Evolutionary conservation across 2,797 vertebrate species (phyloP).

Genomic region (Mus minutoides): DNA sequence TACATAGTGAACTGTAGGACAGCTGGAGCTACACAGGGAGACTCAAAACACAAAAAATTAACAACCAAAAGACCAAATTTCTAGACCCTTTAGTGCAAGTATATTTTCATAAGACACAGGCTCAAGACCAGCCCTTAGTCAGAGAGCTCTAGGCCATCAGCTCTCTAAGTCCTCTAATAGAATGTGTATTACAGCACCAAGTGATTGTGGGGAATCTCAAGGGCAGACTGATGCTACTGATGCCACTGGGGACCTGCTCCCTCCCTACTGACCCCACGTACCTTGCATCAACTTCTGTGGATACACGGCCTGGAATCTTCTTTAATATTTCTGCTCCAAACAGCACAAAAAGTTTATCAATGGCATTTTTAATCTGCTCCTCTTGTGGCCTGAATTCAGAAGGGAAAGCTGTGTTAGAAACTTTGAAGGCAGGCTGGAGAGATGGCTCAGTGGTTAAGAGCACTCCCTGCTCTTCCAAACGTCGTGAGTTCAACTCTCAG

Average conservation of each 20-base stretch:
- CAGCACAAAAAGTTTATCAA: conserved; percentile 96
- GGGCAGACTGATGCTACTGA: no score
- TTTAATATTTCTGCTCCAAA: conserved; percentile 98
- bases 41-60: background rate
- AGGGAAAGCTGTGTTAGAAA: background rate
- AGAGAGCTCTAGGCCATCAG: no score
- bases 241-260: background rate
- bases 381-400: conserved; percentile 90
- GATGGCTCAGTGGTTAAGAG: no score
- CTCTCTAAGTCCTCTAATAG: background rate
- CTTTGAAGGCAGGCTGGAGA: background rate
- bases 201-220: no score
- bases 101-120: background rate
- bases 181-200: background rate
- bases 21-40: background rate
- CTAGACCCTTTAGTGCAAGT: background rate
- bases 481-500: no score
- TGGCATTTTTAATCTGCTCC: conserved; percentile 93
- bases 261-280: conserved; percentile 61
- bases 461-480: no score
- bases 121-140: accelerated
- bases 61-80: background rate
- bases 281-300: conserved; percentile 99
- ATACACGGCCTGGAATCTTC: conserved; percentile 97
- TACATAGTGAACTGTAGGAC: background rate